Evolutionary conservation across 2,113 vertebrate species (phyloP), one percentile per base, ranked within the genome.

Genomic region (Redunca redunca): DNA sequence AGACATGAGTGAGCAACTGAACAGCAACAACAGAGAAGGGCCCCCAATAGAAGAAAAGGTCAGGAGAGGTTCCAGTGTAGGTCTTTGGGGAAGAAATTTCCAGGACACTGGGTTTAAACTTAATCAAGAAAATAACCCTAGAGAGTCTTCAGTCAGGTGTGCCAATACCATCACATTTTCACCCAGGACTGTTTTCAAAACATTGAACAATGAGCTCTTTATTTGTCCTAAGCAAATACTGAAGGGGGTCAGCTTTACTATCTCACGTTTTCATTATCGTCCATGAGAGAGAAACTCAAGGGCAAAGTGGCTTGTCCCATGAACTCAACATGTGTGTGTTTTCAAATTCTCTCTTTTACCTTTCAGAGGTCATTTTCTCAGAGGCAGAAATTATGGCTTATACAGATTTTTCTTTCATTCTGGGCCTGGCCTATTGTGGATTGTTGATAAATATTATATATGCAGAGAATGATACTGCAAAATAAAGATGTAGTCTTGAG

Each of bases 141-240:
- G n/a, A 43, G 5, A 94, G 53, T 33, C 80, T 95, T 85, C 19
- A 23, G 85, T 50, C 60, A 94, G 43, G 58, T 78, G 50, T 90
- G 58, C 48, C 58, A 77, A 23, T 55, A n/a, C 15, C 10, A 77
- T 58, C 28, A 52, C 9, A 53, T 82, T 88, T 85, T 88, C 82
- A 78, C 46, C 78, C 74, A 13, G 25, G 23, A 60, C n/a, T 86
- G 78, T 53, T 95, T 96, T 91, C 88, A 83, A 77, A 97, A 91
- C 82, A 71, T 7, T 11, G n/a, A 85, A 96, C 77, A 94, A 53
- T 58, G 60, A 67, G 33, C 62, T 93, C 77, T 95, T 91, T 97
- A 53, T 95, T 80, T 52, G 26, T 30, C 26, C 58, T 36, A 82
- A 40, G 43, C 46, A 78, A 88, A 88, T 74, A 46, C 80, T 43